Percentiles rank a stretch among this genome's conserved stretches.
Conservation (phyloP, 1,140 invertebrate species). For the Mercenaria mercenaria region DNA sequence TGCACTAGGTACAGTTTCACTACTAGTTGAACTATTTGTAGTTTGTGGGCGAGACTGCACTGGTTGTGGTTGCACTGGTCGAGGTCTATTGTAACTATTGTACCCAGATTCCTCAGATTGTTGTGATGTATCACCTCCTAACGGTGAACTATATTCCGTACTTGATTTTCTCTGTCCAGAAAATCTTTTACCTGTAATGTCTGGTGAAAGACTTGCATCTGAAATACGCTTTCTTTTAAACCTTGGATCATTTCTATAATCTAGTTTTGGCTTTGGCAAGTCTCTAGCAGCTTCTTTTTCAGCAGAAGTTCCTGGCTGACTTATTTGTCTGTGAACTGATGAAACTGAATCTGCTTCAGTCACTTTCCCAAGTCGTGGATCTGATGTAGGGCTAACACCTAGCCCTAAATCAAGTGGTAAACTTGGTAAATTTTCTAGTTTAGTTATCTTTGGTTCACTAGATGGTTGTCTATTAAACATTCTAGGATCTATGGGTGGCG, state of each 20-base stretch:
- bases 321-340: constrained; percentile 58
- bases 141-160: constrained; percentile 83
- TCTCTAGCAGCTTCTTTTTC: constrained; percentile 34
- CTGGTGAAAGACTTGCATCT: constrained; percentile 38
- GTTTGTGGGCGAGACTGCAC: constrained; percentile 51
- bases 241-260: constrained; percentile 83
- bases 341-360: constrained; percentile 37
- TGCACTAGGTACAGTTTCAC: background rate
- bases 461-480: constrained; percentile 64
- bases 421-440: constrained; percentile 22
- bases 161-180: constrained; percentile 76
- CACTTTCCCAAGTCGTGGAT: constrained; percentile 40
- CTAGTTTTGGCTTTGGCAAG: constrained; percentile 75
- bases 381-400: constrained; percentile 12
- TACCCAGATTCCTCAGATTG: constrained; percentile 70
- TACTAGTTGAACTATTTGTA: constrained; percentile 48
- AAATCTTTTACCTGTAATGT: constrained; percentile 65
- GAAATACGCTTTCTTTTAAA: constrained; percentile 80
- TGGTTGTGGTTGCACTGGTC: constrained; percentile 48
- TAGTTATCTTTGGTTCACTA: constrained; percentile 48
- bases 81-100: constrained; percentile 81
- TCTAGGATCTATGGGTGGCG: constrained; percentile 36
- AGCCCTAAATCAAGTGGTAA: constrained; percentile 31
- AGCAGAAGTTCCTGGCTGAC: constrained; percentile 57
- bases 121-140: constrained; percentile 74